Evolutionary conservation across 1,140 invertebrate species (phyloP).

Genomic region (Sycobia sp.): DNA sequence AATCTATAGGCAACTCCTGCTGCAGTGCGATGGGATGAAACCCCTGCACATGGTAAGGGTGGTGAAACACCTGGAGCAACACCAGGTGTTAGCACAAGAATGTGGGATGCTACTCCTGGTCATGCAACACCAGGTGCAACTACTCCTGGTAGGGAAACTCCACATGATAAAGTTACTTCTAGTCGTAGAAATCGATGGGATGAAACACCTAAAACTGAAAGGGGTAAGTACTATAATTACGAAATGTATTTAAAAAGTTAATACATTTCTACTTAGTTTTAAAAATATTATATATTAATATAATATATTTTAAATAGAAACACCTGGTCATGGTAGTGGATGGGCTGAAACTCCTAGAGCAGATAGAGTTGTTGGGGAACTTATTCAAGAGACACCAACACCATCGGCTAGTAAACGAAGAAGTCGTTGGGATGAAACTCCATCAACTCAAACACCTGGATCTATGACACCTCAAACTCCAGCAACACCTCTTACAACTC

Average conservation of each 20-base stretch:
- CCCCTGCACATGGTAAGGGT: conserved; percentile 86
- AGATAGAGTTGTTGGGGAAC: conserved; percentile 80
- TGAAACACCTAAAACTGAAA: conserved; percentile 97
- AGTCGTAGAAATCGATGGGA: conserved; percentile 96
- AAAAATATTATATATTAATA: conserved; percentile 11
- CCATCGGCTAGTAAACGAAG: conserved; percentile 88
- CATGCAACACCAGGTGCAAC: conserved; percentile 84
- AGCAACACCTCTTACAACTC: conserved; percentile 72
- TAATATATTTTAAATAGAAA: conserved; percentile 67
- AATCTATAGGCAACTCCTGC: conserved; percentile 75
- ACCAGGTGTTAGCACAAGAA: conserved; percentile 81
- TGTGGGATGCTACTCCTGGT: conserved; percentile 95
- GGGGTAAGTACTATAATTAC: too few relatives aligned
- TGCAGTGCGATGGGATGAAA: conserved; percentile 93
- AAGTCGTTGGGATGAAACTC: conserved; percentile 96
- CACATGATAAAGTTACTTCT: conserved; percentile 79
- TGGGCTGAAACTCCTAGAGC: conserved; percentile 98
- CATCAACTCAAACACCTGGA: conserved; percentile 75
- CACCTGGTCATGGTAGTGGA: conserved; percentile 90
- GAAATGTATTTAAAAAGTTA: too few relatives aligned
- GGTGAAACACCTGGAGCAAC: conserved; percentile 92
- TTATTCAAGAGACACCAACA: conserved; percentile 89
- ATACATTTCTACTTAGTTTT: conserved; percentile 1
- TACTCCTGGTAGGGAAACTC: conserved; percentile 89
- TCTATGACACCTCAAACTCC: conserved; percentile 77